These are phyloP conservation scores for Thera obeliscata DNA, from an alignment of 2,888 invertebrate genomes.

Conservation along the genomic window DNA sequence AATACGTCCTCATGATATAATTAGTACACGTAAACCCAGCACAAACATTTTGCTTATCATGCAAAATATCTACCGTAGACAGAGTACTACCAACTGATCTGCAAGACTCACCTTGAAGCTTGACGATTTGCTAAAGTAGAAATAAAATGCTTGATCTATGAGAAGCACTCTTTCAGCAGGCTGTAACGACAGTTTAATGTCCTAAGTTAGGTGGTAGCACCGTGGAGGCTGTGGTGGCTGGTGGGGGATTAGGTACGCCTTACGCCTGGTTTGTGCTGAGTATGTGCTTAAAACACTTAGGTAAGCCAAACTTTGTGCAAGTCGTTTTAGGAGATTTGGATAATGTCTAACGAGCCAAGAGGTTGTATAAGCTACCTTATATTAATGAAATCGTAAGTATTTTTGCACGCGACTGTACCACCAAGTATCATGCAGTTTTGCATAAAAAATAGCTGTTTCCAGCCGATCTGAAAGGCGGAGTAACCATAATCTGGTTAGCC, in stretches of 20 bases:
- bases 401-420: not conserved
- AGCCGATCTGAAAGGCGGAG: constrained; percentile 1
- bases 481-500: constrained; percentile 7
- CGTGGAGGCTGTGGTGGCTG: constrained; percentile 1
- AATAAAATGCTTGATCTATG: not conserved
- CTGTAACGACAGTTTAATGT: constrained; percentile 30
- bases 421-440: not conserved
- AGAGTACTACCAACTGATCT: no score
- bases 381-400: no score
- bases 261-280: not conserved
- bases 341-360: no score
- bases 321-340: no score
- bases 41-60: no score
- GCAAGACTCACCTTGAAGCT: no score
- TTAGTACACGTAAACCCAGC: no score
- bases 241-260: constrained; percentile 8
- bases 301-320: not conserved
- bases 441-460: not conserved
- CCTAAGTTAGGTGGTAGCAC: constrained; percentile 15
- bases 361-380: no score
- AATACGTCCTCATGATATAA: no score
- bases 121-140: no score
- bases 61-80: no score
- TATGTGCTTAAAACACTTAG: constrained; percentile 4
- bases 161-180: not conserved